Base-by-base conservation (phyloP, 2,888 invertebrate genomes). In the Eupithecia subumbrata region DNA sequence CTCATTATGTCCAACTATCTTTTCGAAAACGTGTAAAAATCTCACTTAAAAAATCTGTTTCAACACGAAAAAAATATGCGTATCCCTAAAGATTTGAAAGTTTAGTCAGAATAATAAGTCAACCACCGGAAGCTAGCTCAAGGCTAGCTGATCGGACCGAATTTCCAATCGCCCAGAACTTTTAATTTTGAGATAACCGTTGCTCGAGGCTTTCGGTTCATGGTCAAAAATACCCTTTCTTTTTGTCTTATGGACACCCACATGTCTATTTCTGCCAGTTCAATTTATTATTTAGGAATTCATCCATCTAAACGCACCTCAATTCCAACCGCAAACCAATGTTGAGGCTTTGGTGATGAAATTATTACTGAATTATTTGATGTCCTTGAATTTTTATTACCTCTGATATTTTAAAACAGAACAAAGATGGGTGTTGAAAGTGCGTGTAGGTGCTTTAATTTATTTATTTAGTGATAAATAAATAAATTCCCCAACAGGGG, bases 291-390 rank as follows among this genome's bases (percentile, higher is more conserved):
- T 71, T 76, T 56, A 52, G 37, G 0, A 45, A 69, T 40, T 63
- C 25, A 25, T 11, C 45, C 75, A 77, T 63, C 71, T 40, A 73
- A 79, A 74, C 37, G 37, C 18, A 66, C 66, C 34, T 66, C n/a
- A 66, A 37, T 37, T 66, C 74, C 22, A n/a, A 67, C 67, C n/a
- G n/a, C 66, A n/a, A 37, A 22, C 56, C 22, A 56, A 56, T 22
- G 22, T 22, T 3, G 12, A 56, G 22, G 22, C 22, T 43, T 43
- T 43, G 7, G 14, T 43, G 43, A 43, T 14, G 43, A 43, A 43
- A 43, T 43, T 43, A 14, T 43, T 12, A 12, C 14, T 43, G 43
- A 43, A 43, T 2, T 43, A 14, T 43, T 34, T 34, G 5, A 34
- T 34, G n/a, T 34, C 2, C 34, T 34, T 34, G 30, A 30, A 30